Base-by-base conservation (phyloP, 2,797 vertebrate genomes). In the Menidia menidia region DNA sequence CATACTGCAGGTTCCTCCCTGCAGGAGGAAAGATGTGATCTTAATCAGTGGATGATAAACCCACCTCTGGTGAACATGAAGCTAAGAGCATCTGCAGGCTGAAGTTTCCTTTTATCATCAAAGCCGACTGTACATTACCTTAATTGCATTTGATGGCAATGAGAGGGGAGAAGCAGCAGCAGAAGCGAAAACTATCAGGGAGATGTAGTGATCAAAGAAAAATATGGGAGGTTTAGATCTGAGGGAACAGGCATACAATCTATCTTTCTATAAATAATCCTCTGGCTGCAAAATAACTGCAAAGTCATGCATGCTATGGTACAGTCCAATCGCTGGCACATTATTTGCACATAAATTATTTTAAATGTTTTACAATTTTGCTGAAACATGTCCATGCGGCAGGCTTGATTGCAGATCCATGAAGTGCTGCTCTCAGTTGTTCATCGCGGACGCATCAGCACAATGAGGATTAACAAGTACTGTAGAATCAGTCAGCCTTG, bases 381-480 rank as follows among this genome's bases (percentile, higher is more conserved):
- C 1, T 41, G n/a, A 32, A 59, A 59, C 52, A 42, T 58, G 8
- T 42, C 47, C 35, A 44, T 31, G 58, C 63, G 62, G n/a, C 0
- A 3, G 71, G 50, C 61, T 62, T 71, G 47, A 35, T 60, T 63
- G 54, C 54, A 43, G 56, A 73, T 32, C 42, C 50, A 30, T 35
- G 52, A 80, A 50, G 47, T 68, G 60, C 69, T 75, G 69, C 69
- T 84, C 76, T 85, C 81, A 77, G 60, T 83, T 82, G 73, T 64
- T 68, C 50, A 13, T 33, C 18, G 54, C 16, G 53, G 63, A 53
- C 67, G 64, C 55, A 55, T 60, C 74, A 19, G 25, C 62, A 32
- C 6, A 1, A 39, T 14, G 64, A 71, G 68, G 89, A 88, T 88
- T 81, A 90, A 82, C 78, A 78, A 86, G 73, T 25, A 25, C 25